Base-by-base conservation (phyloP, 2,797 vertebrate genomes). In the Tapera naevia region DNA sequence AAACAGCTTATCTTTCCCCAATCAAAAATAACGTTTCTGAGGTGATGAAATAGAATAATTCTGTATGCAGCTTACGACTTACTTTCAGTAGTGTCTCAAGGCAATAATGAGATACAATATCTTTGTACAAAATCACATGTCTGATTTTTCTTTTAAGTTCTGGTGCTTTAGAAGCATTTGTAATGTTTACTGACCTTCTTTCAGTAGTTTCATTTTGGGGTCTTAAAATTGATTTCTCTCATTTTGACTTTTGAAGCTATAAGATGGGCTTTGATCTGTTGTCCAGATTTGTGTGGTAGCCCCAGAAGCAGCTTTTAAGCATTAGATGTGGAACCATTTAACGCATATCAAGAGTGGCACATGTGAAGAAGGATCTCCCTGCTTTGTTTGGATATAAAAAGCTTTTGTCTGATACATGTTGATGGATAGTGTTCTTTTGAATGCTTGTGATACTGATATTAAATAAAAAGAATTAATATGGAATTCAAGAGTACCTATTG, bases 181-280 rank as follows among this genome's bases (percentile, higher is more conserved):
- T 86, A 65, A 65, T 88, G 37, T 93, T 95, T 94, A 65, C 53
- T 92, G 91, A 96, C 91, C 91, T 93, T 90, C 48, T 86, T 74
- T 83, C 76, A 79, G 88, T 89, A 83, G 69, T 86, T 96, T 94
- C 79, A 45, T 95, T 95, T 89, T 24, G 41, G 53, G 61, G n/a
- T 82, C 54, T 8, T 91, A 67, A 89, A 92, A 94, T 65, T 86
- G 76, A 86, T 93, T 95, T 95, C 53, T 88, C 72, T 92, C 43
- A 78, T 93, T 94, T 89, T 91, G 72, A 94, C 87, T 96, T 94
- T 82, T 94, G 87, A 96, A 92, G 91, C 19, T 78, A 18, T 57
- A 41, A 88, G 87, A 80, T 54, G 41, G 24, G 50, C 93, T 95
- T 96, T 96, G 89, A 95, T 96, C 75, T 89, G 69, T 89, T 83